These are phyloP conservation scores for Eunapius fragilis DNA, from an alignment of 37 sponge, comb jelly and placozoan genomes.

Conservation along the genomic window DNA sequence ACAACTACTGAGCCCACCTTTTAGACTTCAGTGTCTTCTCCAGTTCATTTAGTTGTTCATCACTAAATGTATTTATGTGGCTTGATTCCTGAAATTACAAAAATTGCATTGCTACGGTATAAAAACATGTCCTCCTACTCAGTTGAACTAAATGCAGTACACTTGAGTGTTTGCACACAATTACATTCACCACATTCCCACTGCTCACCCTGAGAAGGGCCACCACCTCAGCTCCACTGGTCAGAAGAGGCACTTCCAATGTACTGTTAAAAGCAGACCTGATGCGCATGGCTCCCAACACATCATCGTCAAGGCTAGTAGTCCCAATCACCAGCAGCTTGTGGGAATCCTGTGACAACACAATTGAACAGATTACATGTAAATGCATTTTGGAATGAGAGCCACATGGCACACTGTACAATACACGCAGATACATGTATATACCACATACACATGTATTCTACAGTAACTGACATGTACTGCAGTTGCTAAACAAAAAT, in stretches of 20 bases:
- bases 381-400: not conserved
- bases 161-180: not conserved
- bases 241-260: constrained; percentile 59
- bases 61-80: constrained; percentile 31
- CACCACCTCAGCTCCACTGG: constrained; percentile 50
- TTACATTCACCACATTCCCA: not conserved
- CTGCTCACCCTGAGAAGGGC: constrained; percentile 43
- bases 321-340: constrained; percentile 87
- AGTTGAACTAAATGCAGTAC: not conserved
- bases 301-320: constrained; percentile 49
- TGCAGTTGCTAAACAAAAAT: no score
- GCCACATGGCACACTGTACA: no score
- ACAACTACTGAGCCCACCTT: constrained; percentile 25
- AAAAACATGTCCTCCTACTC: no score
- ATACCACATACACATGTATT: constrained; percentile 1
- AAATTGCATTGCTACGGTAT: not conserved
- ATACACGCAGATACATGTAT: no score
- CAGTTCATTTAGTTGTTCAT: constrained; percentile 15
- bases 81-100: constrained; percentile 13
- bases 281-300: constrained; percentile 51
- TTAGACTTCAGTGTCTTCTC: constrained; percentile 31
- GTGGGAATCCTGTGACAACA: constrained; percentile 10
- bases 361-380: not conserved
- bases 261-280: constrained; percentile 43
- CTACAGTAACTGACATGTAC: no score